Evolutionary conservation across 2,888 invertebrate genomes (phyloP).

Genomic region (Vanessa cardui): DNA sequence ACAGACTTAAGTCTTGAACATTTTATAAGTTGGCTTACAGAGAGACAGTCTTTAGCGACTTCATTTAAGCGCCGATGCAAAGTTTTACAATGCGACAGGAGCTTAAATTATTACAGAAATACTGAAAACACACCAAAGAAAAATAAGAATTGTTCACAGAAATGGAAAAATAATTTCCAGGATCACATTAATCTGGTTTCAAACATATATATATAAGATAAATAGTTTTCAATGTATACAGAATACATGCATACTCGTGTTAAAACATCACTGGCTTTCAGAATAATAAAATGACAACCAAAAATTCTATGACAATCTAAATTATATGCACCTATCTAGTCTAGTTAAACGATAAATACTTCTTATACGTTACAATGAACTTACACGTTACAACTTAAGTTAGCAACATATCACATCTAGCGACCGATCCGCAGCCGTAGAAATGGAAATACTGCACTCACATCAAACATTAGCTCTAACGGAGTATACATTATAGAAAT

Average conservation of each 20-base stretch:
- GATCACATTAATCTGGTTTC: constrained; percentile 42
- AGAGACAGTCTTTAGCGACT: not conserved
- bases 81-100: constrained; percentile 1
- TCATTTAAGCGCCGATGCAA: constrained; percentile 3
- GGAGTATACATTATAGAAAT: constrained; percentile 36
- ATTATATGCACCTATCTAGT: constrained; percentile 73
- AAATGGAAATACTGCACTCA: constrained; percentile 53
- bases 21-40: constrained; percentile 5
- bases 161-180: constrained; percentile 7
- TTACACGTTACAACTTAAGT: constrained; percentile 56
- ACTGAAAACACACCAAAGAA: constrained; percentile 9
- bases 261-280: constrained; percentile 38
- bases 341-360: constrained; percentile 79
- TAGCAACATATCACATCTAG: constrained; percentile 79
- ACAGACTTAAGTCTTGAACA: constrained; percentile 1
- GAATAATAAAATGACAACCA: constrained; percentile 65
- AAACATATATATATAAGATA: constrained; percentile 53
- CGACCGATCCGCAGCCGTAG: constrained; percentile 68
- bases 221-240: constrained; percentile 54
- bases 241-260: constrained; percentile 24
- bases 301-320: constrained; percentile 59
- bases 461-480: constrained; percentile 39
- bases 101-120: not conserved
- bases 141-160: not conserved
- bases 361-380: constrained; percentile 68